Conservation (phyloP, 2,888 invertebrate genomes). For the Lapara coniferarum region DNA sequence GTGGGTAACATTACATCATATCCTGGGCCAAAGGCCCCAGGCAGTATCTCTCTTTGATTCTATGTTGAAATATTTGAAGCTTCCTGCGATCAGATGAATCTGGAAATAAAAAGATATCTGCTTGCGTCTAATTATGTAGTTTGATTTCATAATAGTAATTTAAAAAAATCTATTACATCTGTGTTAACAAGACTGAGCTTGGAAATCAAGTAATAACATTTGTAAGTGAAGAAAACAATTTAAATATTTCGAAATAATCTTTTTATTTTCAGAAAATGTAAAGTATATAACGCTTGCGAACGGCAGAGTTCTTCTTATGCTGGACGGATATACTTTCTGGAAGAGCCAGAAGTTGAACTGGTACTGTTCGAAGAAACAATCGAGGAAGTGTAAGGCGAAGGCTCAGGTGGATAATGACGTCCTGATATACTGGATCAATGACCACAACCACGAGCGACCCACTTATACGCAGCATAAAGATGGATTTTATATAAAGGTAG, state of each 20-base stretch:
- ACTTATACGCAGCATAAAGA: not conserved
- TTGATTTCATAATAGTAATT: too few species aligned
- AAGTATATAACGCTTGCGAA: slow-evolving; percentile 27
- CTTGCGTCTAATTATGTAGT: too few species aligned
- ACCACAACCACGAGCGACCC: not conserved
- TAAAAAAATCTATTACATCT: too few species aligned
- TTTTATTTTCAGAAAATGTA: slow-evolving; percentile 9
- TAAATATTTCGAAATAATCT: not conserved
- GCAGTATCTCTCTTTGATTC: too few species aligned
- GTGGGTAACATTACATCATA: not conserved
- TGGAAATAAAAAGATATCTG: too few species aligned
- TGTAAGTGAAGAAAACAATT: not conserved
- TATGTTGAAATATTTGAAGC: too few species aligned
- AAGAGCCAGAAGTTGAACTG: slow-evolving; percentile 47
- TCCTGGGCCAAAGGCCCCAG: too few species aligned
- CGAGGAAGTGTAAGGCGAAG: slow-evolving; percentile 45
- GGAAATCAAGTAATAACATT: too few species aligned
- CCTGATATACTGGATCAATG: not conserved
- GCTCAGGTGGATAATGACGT: slow-evolving; percentile 28
- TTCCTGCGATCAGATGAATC: too few species aligned
- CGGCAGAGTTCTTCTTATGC: slow-evolving; percentile 21
- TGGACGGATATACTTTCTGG: slow-evolving; percentile 48
- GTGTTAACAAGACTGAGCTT: too few species aligned
- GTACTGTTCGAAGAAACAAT: slow-evolving; percentile 55
- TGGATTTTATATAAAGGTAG: not conserved